Conservation (phyloP, 2,113 vertebrate species). For the Cephalopholis sonnerati region DNA sequence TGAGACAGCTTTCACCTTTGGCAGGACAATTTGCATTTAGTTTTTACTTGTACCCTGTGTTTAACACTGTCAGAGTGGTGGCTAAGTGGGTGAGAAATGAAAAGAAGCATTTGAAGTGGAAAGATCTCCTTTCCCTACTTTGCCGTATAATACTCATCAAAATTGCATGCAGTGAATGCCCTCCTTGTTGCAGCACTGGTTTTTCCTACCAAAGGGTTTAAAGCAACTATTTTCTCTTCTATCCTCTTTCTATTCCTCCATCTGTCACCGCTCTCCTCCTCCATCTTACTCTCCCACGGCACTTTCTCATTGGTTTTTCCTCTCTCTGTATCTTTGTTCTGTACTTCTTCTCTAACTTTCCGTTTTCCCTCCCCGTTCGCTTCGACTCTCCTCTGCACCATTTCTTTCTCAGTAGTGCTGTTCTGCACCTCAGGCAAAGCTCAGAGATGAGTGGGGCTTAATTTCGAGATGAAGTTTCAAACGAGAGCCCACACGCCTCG, state of each 20-base stretch:
- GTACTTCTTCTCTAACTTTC: slow-evolving; percentile 13
- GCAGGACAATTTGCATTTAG: not conserved
- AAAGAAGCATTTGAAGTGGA: not conserved
- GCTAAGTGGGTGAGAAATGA: slow-evolving; percentile 3
- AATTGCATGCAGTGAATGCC: not conserved
- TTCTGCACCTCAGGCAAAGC: slow-evolving; percentile 57
- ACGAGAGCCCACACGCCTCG: slow-evolving; percentile 43
- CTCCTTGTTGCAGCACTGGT: not conserved
- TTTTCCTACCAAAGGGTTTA: not conserved
- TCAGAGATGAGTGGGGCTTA: slow-evolving; percentile 61
- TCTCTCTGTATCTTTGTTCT: slow-evolving; percentile 20
- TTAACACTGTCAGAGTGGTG: slow-evolving; percentile 22
- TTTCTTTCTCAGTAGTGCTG: slow-evolving; percentile 40
- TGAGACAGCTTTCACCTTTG: not conserved
- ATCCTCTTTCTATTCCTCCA: slow-evolving; percentile 8
- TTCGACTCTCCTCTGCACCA: slow-evolving; percentile 36
- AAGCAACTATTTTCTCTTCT: not conserved
- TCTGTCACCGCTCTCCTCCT: slow-evolving; percentile 3
- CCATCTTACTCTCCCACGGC: not conserved
- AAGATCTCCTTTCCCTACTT: not conserved
- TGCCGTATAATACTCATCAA: not conserved
- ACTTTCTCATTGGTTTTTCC: slow-evolving; percentile 3
- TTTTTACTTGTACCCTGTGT: slow-evolving; percentile 2
- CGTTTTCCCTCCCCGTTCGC: not conserved
- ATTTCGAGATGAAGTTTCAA: slow-evolving; percentile 70